Conservation (phyloP, 2,797 vertebrate genomes). For the Acestrorhynchus altus region DNA sequence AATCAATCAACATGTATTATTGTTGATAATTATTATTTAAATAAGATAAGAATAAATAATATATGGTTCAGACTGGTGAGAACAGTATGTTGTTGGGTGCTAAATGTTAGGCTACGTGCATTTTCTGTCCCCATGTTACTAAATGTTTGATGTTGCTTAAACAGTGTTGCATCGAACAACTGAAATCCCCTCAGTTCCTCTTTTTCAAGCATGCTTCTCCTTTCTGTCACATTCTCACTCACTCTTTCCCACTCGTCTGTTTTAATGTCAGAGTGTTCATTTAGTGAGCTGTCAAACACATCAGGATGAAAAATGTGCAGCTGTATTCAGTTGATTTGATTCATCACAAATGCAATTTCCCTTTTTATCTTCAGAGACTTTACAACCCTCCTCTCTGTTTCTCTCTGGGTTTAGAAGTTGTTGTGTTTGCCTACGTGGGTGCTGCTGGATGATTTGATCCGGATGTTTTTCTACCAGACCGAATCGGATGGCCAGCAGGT, state of each 20-base stretch:
- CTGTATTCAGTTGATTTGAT: not conserved
- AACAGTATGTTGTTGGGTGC: not conserved
- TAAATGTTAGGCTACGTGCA: no score
- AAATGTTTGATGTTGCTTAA: not conserved
- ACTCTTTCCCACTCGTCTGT: not conserved
- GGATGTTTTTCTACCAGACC: conserved; percentile 95
- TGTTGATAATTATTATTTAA: no score
- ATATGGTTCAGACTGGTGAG: no score
- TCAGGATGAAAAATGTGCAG: not conserved
- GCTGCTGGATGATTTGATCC: conserved; percentile 85
- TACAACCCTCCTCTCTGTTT: not conserved
- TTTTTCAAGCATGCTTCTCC: conserved; percentile 34
- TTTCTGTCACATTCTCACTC: not conserved
- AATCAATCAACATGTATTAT: no score
- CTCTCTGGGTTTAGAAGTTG: conserved; percentile 75
- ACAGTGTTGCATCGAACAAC: conserved; percentile 1
- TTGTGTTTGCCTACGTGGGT: conserved; percentile 87
- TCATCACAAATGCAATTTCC: conserved; percentile 10
- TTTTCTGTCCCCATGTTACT: not conserved
- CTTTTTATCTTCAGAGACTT: not conserved
- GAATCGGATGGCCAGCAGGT: conserved; percentile 82
- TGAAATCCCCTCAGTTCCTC: conserved; percentile 32
- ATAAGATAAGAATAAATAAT: no score
- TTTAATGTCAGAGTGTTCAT: conserved; percentile 6
- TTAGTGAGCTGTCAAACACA: not conserved